Conservation (phyloP, 2,888 invertebrate species). For the Apocheima hispidaria region DNA sequence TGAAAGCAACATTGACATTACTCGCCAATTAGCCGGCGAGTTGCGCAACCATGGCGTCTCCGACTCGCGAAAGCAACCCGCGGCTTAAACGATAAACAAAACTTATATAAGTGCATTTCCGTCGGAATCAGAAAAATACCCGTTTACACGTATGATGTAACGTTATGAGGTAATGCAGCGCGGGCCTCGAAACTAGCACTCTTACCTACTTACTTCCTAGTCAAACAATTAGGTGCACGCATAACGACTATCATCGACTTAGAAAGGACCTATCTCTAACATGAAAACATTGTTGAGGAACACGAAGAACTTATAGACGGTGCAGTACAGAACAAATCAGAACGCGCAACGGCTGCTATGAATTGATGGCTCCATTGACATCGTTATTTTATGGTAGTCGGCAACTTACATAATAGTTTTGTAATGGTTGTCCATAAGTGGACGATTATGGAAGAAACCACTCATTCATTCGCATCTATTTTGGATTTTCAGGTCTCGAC, state of each 20-base stretch:
- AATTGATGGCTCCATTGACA: slow-evolving; percentile 18
- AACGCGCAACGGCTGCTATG: not conserved
- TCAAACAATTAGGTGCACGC: slow-evolving; percentile 32
- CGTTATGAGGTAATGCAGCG: slow-evolving; percentile 47
- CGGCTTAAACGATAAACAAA: slow-evolving; percentile 67
- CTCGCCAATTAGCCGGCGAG: slow-evolving; percentile 68
- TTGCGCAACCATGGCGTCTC: slow-evolving; percentile 66
- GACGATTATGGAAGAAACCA: slow-evolving; percentile 9
- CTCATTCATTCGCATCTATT: slow-evolving; percentile 1
- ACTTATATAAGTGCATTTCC: slow-evolving; percentile 77
- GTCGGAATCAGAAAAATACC: slow-evolving; percentile 53
- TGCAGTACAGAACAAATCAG: slow-evolving; percentile 1
- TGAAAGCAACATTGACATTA: slow-evolving; percentile 84
- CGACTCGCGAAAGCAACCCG: slow-evolving; percentile 71
- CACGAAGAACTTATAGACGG: no score
- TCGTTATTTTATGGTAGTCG: slow-evolving; percentile 15
- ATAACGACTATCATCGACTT: slow-evolving; percentile 6
- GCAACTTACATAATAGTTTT: slow-evolving; percentile 18
- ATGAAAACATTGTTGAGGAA: not conserved
- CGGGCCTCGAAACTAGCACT: slow-evolving; percentile 42
- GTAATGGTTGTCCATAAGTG: slow-evolving; percentile 5
- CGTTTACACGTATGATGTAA: slow-evolving; percentile 51
- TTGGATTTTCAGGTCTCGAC: slow-evolving; percentile 68
- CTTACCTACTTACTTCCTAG: slow-evolving; percentile 58
- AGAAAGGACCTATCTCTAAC: not conserved